phyloP scores from a whole-genome alignment of 2,113 vertebrate species.

The Poeciliopsis retropinna region DNA sequence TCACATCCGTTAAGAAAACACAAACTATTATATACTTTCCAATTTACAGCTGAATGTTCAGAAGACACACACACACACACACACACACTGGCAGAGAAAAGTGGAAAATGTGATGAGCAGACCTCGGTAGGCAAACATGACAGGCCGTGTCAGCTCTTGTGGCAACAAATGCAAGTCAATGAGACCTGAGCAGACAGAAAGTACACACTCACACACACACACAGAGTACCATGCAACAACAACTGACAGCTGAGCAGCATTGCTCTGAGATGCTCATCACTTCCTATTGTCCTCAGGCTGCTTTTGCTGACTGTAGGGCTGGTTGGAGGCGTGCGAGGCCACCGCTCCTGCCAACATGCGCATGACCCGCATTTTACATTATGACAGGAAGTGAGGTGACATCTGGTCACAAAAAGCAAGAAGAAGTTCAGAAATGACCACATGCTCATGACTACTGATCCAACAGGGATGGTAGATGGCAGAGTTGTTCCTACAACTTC shows the following conservation, averaged over 20 bases:
- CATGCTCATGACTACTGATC: constrained; percentile 6
- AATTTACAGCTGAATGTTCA: not conserved
- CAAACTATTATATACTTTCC: not conserved
- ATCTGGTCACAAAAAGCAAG: constrained; percentile 22
- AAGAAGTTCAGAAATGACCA: constrained; percentile 15
- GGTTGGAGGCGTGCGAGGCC: constrained; percentile 7
- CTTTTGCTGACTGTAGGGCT: constrained; percentile 53
- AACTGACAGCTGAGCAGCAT: constrained; percentile 47
- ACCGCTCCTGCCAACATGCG: constrained; percentile 1
- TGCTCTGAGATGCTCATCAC: constrained; percentile 55
- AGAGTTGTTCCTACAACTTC: not conserved
- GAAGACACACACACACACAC: not conserved
- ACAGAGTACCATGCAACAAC: constrained; percentile 17
- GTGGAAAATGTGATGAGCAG: constrained; percentile 22
- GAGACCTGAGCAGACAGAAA: constrained; percentile 28
- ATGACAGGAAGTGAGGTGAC: constrained; percentile 20
- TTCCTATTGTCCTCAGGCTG: constrained; percentile 58
- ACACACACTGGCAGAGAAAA: not conserved
- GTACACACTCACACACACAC: constrained; percentile 7
- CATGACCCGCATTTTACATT: constrained; percentile 17
- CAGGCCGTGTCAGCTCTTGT: constrained; percentile 43
- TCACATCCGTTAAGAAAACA: not conserved
- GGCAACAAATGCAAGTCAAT: constrained; percentile 31
- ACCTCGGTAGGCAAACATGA: constrained; percentile 39
- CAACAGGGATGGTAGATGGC: not conserved